Evolutionary conservation across 2,113 vertebrate genomes (phyloP).

Genomic region (Vidua chalybeata): DNA sequence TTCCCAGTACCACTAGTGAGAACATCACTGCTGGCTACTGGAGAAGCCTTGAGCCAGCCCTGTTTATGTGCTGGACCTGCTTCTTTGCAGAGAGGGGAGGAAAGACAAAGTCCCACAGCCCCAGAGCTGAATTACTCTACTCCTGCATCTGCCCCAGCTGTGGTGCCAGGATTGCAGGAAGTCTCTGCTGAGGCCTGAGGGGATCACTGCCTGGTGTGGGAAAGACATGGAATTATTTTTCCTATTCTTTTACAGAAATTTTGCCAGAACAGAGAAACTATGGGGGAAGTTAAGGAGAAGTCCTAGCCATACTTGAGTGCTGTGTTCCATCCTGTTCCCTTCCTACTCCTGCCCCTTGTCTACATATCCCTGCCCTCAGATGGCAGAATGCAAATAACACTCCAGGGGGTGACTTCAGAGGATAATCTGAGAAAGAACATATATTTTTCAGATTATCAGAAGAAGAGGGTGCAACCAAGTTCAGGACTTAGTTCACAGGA

Average conservation of each 20-base stretch:
- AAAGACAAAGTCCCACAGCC: neutral
- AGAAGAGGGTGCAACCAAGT: neutral
- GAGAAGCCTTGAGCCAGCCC: neutral
- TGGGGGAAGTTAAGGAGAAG: neutral
- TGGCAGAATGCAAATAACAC: neutral
- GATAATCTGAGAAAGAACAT: neutral
- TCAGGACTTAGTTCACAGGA: neutral
- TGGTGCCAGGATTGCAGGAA: neutral
- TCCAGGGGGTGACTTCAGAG: neutral
- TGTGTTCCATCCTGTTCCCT: neutral
- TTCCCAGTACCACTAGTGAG: neutral
- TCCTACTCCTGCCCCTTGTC: neutral
- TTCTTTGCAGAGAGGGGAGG: neutral
- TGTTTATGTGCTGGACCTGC: neutral
- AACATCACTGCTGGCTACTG: neutral
- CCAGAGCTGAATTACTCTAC: neutral
- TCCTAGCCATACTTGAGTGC: neutral
- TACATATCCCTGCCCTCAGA: neutral
- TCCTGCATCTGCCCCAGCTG: accelerated
- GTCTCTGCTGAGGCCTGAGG: neutral
- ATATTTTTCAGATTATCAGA: neutral
- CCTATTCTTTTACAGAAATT: neutral
- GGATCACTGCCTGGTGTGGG: neutral
- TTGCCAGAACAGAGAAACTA: neutral
- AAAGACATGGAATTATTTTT: neutral